Conservation (phyloP, 1,140 invertebrate genomes). For the Drosophila sulfurigaster region DNA sequence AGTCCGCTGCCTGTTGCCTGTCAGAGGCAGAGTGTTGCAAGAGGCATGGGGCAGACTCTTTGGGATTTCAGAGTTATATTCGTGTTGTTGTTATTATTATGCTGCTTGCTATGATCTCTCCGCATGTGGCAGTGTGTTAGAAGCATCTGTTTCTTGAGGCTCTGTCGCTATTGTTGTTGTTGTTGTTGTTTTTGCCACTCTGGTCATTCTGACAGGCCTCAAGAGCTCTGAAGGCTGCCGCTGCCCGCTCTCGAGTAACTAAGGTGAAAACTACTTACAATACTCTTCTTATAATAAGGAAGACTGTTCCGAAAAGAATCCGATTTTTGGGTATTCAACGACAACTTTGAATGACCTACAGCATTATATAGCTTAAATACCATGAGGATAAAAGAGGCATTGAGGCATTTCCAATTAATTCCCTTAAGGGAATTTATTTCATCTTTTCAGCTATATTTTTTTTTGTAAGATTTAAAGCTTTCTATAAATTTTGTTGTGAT, state of each 20-base stretch:
- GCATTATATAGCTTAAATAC: background rate
- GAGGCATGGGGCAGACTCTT: slow-evolving; percentile 63
- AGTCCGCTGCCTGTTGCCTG: background rate
- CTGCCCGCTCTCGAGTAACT: slow-evolving; percentile 1
- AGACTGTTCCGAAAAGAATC: slow-evolving; percentile 40
- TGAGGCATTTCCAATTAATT: too few relatives aligned
- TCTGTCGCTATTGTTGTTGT: slow-evolving; percentile 42
- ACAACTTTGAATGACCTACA: slow-evolving; percentile 19
- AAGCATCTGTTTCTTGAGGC: slow-evolving; percentile 70
- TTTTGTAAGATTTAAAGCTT: too few relatives aligned
- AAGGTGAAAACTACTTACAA: slow-evolving; percentile 71
- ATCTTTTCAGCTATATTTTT: too few relatives aligned
- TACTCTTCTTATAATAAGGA: slow-evolving; percentile 42
- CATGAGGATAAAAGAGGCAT: too few relatives aligned
- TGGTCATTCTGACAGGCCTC: slow-evolving; percentile 49
- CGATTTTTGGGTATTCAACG: slow-evolving; percentile 32
- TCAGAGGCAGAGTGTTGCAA: slow-evolving; percentile 20
- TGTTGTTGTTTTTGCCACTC: slow-evolving; percentile 55
- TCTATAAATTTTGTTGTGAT: too few relatives aligned
- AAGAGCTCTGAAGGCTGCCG: slow-evolving; percentile 34
- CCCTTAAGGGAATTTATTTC: too few relatives aligned
- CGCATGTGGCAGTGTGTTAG: slow-evolving; percentile 57
- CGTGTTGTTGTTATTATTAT: slow-evolving; percentile 34
- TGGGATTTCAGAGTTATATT: slow-evolving; percentile 68
- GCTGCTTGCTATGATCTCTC: slow-evolving; percentile 72